These are phyloP conservation scores for Oreochromis grahami DNA, from an alignment of 2,797 vertebrate species.

Conservation along the genomic window DNA sequence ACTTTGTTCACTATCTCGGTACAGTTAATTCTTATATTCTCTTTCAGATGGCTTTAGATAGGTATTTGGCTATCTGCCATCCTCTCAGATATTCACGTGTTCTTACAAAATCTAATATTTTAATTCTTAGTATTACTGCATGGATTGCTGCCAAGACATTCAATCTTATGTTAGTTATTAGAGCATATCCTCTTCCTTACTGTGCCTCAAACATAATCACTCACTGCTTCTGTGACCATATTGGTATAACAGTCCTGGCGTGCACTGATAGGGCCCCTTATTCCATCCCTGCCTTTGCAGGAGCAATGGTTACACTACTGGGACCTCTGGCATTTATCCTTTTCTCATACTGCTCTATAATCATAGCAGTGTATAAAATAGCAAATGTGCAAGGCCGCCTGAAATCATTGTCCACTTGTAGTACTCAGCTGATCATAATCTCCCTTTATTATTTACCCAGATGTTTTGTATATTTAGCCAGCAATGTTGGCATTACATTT, in stretches of 20 bases:
- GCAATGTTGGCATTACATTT: constrained; percentile 42
- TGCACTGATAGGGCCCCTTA: constrained; percentile 70
- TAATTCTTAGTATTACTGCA: constrained; percentile 34
- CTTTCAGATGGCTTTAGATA: constrained; percentile 67
- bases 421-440: constrained; percentile 73
- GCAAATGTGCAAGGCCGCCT: constrained; percentile 45
- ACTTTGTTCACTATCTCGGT: too few relatives aligned
- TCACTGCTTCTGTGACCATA: constrained; percentile 79
- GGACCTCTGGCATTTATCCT: constrained; percentile 63
- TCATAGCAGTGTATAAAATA: constrained; percentile 53
- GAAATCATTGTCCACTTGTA: constrained; percentile 78
- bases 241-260: constrained; percentile 69
- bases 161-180: constrained; percentile 26
- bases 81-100: constrained; percentile 63
- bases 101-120: constrained; percentile 54
- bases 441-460: constrained; percentile 69
- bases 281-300: constrained; percentile 55
- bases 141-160: constrained; percentile 30
- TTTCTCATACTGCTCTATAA: constrained; percentile 64
- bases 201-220: constrained; percentile 70
- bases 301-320: constrained; percentile 59
- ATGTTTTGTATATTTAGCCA: constrained; percentile 62
- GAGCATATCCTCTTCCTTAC: constrained; percentile 72
- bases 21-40: too few relatives aligned
- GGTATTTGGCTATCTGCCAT: constrained; percentile 69